Evolutionary conservation across 2,113 vertebrate genomes (phyloP), one percentile per base, ranked within the genome.

Genomic region (Odontesthes bonariensis): DNA sequence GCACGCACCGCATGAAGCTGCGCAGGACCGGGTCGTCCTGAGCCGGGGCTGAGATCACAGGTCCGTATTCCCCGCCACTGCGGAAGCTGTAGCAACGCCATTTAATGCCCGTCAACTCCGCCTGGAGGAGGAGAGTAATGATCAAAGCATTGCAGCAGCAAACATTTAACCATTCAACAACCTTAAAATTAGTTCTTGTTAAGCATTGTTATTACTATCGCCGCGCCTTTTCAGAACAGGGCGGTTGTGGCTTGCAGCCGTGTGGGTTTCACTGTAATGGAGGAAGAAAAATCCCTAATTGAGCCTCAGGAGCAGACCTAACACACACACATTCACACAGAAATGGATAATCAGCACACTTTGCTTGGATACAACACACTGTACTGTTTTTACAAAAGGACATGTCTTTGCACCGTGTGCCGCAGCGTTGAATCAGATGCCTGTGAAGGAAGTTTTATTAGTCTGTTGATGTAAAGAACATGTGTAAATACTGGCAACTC

Each of bases 61-160:
- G 98, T 65, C 98, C 97, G 63, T 97, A 98, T 89, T 98, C 97
- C 83, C 97, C 97, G 2, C 96, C 93, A 17, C 97, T 95, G 79
- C 96, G 96, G 77, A 97, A 98, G 88, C 95, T 96, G 96, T 99
- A 99, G 92, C 98, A 97, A 90, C 97, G 97, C 97, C 98, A 98
- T 96, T 99, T 99, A 93, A 99, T 99, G 93, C 98, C 98, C 1
- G 97, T 99, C 88, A 99, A 94, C 92, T 99, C 98, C 85, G 97
- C 97, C 98, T 99, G 23, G 0, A 27, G 72, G 61, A 59, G 56
- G 46, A 66, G 33, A 71, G 16, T 12, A 35, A 32, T 6, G 11
- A 38, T 67, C 63, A 60, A 33, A 42, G 46, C 11, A 44, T 3
- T 32, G 66, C 38, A 46, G 47, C 54, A 27, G 56, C 38, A 65